Conservation (phyloP, 2,888 invertebrate genomes). For the Ichneumoninae sp. region DNA sequence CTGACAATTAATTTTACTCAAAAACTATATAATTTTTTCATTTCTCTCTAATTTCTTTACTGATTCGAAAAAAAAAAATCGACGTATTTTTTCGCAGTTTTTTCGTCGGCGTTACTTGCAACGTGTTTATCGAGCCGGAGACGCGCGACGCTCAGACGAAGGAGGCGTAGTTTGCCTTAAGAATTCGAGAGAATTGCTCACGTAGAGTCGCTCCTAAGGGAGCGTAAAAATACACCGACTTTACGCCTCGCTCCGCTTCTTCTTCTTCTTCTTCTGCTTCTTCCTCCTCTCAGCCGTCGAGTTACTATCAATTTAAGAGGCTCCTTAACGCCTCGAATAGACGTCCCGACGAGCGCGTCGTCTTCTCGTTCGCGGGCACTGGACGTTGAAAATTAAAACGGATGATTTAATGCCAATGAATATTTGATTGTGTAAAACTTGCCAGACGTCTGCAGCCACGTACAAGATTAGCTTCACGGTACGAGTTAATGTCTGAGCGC, state of each 20-base stretch:
- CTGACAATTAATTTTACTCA: constrained; percentile 27
- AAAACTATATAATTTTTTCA: background rate
- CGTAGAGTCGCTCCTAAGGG: constrained; percentile 54
- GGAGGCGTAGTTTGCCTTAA: constrained; percentile 20
- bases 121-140: background rate
- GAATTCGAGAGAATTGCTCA: constrained; percentile 32
- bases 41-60: background rate
- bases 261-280: constrained; percentile 72
- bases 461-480: background rate
- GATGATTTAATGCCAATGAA: constrained; percentile 32
- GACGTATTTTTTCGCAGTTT: background rate
- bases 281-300: constrained; percentile 76
- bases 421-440: constrained; percentile 24
- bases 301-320: constrained; percentile 82
- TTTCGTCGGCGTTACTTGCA: background rate
- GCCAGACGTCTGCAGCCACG: background rate
- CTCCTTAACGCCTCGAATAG: constrained; percentile 82
- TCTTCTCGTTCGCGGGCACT: constrained; percentile 29
- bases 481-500: background rate
- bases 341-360: constrained; percentile 66
- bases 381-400: constrained; percentile 43
- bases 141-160: constrained; percentile 15
- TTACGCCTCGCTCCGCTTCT: constrained; percentile 64
- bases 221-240: constrained; percentile 77
- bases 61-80: background rate